Percentiles rank a stretch among this genome's conserved stretches.
phyloP scores from a whole-genome alignment of 2,113 vertebrate species.

The Nymphicus hollandicus region DNA sequence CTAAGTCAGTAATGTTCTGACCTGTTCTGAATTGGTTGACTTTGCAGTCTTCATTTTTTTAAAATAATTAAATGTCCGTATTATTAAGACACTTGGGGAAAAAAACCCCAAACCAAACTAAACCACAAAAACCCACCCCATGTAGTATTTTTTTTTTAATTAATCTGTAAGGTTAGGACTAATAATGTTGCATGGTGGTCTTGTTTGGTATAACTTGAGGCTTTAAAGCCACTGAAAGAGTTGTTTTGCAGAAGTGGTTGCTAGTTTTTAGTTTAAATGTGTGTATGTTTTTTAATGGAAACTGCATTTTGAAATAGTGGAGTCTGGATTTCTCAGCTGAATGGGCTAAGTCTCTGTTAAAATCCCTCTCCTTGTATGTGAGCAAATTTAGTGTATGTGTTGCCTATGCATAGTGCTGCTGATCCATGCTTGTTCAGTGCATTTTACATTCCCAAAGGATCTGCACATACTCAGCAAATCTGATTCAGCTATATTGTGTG shows the following conservation, averaged over 20 bases:
- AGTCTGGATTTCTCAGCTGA: background rate
- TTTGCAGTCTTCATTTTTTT: background rate
- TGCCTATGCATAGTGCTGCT: background rate
- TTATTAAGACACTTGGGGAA: background rate
- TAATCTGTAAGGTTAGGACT: background rate
- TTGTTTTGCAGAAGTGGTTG: background rate
- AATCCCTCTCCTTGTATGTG: background rate
- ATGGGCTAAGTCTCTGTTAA: background rate
- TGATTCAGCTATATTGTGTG: background rate
- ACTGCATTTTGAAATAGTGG: background rate
- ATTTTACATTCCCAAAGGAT: background rate
- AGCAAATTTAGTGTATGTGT: background rate
- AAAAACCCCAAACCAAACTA: background rate
- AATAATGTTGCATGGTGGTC: background rate
- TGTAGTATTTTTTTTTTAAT: background rate
- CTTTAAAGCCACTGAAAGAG: background rate
- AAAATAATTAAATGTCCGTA: background rate
- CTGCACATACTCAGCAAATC: background rate
- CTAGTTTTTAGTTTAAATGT: background rate
- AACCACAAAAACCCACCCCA: accelerated
- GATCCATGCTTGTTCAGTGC: background rate
- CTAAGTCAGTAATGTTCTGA: accelerated
- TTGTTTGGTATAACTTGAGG: background rate
- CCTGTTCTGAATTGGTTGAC: background rate
- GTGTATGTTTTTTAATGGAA: background rate